Evolutionary conservation across 2,888 invertebrate genomes (phyloP).

Genomic region (Rhabditoides inermis): DNA sequence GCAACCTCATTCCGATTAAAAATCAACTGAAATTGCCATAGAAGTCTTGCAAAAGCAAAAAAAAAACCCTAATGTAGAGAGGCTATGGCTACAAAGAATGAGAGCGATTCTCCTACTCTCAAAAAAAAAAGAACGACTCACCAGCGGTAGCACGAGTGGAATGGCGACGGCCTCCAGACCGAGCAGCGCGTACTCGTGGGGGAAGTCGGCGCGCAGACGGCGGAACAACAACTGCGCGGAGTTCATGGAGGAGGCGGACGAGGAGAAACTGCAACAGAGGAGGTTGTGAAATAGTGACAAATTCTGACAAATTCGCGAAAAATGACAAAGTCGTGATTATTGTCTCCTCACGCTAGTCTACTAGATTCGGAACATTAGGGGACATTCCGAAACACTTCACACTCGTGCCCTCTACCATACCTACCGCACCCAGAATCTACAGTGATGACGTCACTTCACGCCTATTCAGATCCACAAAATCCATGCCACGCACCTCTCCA

Average conservation of each 20-base stretch:
- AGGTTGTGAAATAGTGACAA: no score
- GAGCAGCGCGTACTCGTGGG: slow-evolving; percentile 68
- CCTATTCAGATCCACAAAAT: neutral
- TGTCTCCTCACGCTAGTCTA: no score
- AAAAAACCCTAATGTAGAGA: no score
- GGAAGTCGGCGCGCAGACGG: slow-evolving; percentile 62
- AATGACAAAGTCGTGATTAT: no score
- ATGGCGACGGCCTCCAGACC: slow-evolving; percentile 75
- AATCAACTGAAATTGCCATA: neutral
- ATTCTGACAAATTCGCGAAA: neutral
- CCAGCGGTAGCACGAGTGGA: slow-evolving; percentile 72
- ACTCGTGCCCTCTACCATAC: neutral
- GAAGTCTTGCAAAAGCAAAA: no score
- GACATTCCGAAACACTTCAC: no score
- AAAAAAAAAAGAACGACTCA: slow-evolving; percentile 31
- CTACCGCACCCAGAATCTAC: neutral
- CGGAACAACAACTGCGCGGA: slow-evolving; percentile 62
- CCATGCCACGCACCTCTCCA: slow-evolving; percentile 6
- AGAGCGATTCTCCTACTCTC: no score
- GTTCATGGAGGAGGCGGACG: slow-evolving; percentile 57
- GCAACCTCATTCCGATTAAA: no score
- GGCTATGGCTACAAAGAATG: no score
- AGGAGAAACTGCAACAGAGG: neutral
- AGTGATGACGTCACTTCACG: no score
- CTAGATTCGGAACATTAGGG: no score